A percentile compares a stretch with the other conserved stretches of the same genome.
Conservation (phyloP, 2,113 vertebrate species). For the Entomyzon cyanotis region DNA sequence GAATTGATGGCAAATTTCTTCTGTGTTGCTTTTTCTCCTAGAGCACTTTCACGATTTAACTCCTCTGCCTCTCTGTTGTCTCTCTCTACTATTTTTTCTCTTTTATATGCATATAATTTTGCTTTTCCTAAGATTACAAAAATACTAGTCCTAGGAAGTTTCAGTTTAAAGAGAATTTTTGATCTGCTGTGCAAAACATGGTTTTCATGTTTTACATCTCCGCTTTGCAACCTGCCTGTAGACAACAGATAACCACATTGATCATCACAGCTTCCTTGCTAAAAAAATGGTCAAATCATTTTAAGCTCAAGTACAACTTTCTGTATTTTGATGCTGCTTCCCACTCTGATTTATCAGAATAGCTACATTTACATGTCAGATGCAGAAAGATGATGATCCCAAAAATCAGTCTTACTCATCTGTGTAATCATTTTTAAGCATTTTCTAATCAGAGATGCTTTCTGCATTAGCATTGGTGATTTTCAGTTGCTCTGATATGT, state of each 20-base stretch:
- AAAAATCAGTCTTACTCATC: conserved; percentile 63
- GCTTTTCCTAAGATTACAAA: not conserved
- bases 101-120: conserved; percentile 12
- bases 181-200: not conserved
- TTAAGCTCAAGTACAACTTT: not conserved
- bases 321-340: not conserved
- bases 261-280: not conserved
- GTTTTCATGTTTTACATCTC: not conserved
- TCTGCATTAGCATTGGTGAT: conserved; percentile 49
- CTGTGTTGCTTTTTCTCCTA: not conserved
- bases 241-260: not conserved
- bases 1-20: not conserved
- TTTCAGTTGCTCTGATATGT: conserved; percentile 32
- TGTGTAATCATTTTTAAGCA: conserved; percentile 59
- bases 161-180: not conserved
- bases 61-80: not conserved
- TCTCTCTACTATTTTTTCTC: not conserved
- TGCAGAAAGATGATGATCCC: conserved; percentile 38
- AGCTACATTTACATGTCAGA: conserved; percentile 46
- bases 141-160: not conserved
- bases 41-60: not conserved
- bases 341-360: conserved; percentile 23
- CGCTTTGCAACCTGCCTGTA: not conserved
- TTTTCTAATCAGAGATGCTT: conserved; percentile 56
- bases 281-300: not conserved